phyloP scores from a whole-genome alignment of 2,113 vertebrate species.

The Sinocyclocheilus anshuiensis region DNA sequence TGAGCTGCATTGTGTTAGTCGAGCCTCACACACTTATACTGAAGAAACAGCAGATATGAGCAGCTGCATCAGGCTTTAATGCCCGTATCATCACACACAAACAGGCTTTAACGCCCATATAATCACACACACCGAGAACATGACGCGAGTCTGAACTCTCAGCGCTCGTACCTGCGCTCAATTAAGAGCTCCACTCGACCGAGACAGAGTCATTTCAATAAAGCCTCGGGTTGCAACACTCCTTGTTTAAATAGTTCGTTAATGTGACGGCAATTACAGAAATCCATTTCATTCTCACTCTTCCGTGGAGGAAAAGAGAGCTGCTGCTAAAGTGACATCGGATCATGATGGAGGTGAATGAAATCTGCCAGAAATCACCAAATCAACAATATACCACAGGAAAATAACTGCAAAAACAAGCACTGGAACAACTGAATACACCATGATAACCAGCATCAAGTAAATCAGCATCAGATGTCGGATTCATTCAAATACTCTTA shows the following conservation, averaged over 20 bases:
- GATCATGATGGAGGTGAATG: too few relatives aligned
- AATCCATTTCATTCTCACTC: slow-evolving; percentile 58
- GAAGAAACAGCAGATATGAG: neutral
- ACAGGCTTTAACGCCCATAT: neutral
- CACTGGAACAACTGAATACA: neutral
- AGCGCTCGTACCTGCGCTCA: slow-evolving; percentile 54
- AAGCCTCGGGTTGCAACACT: slow-evolving; percentile 68
- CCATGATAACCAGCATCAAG: neutral
- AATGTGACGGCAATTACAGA: slow-evolving; percentile 66
- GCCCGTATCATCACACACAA: neutral
- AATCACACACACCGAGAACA: slow-evolving; percentile 13
- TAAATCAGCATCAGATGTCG: neutral
- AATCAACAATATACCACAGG: neutral
- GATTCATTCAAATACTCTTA: neutral
- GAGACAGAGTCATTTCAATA: slow-evolving; percentile 76
- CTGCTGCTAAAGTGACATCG: too few relatives aligned
- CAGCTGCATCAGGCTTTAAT: neutral
- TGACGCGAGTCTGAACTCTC: too few relatives aligned
- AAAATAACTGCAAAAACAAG: too few relatives aligned
- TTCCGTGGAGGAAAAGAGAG: slow-evolving; percentile 6
- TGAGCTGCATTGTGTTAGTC: neutral
- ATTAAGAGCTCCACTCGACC: slow-evolving; percentile 74
- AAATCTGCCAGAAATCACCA: neutral
- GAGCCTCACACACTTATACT: neutral
- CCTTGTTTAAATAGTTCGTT: slow-evolving; percentile 75